These are phyloP conservation scores for Borostomias antarcticus DNA, from an alignment of 2,797 vertebrate genomes.

Conservation along the genomic window DNA sequence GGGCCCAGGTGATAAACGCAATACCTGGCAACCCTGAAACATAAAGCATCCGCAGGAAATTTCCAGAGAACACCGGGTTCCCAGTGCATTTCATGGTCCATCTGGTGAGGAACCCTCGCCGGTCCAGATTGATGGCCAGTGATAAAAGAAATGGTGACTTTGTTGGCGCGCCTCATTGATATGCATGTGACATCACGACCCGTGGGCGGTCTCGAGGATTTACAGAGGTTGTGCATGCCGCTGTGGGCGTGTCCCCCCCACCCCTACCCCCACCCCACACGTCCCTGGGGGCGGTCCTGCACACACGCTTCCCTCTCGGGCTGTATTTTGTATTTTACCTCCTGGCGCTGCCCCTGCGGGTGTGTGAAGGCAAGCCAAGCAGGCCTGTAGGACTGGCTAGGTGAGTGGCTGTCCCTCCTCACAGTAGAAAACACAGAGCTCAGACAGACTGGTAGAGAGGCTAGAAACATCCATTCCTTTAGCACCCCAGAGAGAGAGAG, in stretches of 20 bases:
- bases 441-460: neutral
- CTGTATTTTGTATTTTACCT: conserved; percentile 40
- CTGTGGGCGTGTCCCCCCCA: conserved; percentile 1
- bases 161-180: conserved; percentile 53
- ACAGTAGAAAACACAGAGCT: neutral
- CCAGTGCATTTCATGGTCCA: conserved; percentile 18
- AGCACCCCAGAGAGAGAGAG: neutral
- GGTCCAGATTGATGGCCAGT: conserved; percentile 40
- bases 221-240: conserved; percentile 33
- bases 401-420: neutral
- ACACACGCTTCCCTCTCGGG: conserved; percentile 22
- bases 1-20: neutral
- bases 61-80: conserved; percentile 2
- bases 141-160: conserved; percentile 45
- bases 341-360: neutral
- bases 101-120: neutral
- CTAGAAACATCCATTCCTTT: neutral
- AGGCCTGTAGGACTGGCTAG: neutral
- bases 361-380: neutral
- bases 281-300: neutral
- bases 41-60: neutral
- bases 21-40: neutral
- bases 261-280: neutral
- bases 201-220: conserved; percentile 40
- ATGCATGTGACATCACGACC: conserved; percentile 53